phyloP scores from a whole-genome alignment of 2,113 vertebrate species.

The Copsychus sechellarum region DNA sequence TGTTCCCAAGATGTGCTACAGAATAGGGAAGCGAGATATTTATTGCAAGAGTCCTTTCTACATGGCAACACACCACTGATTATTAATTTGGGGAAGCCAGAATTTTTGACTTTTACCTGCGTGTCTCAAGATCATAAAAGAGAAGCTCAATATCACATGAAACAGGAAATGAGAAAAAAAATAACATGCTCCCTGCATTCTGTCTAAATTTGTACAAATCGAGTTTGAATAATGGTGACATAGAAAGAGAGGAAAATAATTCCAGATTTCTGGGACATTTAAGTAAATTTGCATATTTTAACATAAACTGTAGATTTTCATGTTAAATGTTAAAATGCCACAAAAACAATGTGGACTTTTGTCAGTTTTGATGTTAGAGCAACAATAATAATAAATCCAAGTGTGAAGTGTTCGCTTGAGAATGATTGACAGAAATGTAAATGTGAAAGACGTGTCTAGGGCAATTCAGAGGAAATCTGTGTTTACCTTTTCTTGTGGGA shows the following conservation, averaged over 20 bases:
- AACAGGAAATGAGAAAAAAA: not conserved
- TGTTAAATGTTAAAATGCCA: not conserved
- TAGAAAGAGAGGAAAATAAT: not conserved
- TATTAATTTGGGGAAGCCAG: not conserved
- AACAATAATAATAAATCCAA: not conserved
- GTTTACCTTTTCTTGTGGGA: not conserved
- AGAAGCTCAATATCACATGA: not conserved
- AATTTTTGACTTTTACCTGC: not conserved
- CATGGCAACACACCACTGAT: not conserved
- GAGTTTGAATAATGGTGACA: not conserved
- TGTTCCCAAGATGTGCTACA: not conserved
- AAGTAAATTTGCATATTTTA: not conserved
- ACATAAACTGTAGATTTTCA: not conserved
- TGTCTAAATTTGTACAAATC: not conserved
- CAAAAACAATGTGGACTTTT: not conserved
- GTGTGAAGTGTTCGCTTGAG: not conserved
- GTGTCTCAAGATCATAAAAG: not conserved
- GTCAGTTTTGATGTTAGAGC: not conserved
- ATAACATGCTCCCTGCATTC: fast-evolving
- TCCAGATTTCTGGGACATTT: not conserved
- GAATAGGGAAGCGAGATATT: not conserved
- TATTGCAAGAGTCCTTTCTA: not conserved
- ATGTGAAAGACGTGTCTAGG: not conserved
- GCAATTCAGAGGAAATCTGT: not conserved
- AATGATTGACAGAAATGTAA: not conserved